These are phyloP conservation scores for Antechinus stuartii DNA, from an alignment of 2,113 vertebrate species.

Conservation along the genomic window DNA sequence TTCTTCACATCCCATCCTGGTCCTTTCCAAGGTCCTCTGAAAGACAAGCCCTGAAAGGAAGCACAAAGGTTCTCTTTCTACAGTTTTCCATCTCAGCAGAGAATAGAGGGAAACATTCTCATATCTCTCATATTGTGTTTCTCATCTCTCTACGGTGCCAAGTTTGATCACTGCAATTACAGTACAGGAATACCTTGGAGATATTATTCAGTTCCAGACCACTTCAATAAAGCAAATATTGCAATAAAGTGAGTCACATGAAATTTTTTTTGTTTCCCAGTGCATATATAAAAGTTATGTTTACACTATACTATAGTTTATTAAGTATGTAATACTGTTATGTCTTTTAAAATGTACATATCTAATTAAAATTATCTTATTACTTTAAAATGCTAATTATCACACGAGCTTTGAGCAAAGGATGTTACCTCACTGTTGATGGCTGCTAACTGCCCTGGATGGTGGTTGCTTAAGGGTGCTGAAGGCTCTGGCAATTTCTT, in stretches of 20 bases:
- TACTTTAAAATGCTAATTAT: background rate
- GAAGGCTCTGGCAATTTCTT: background rate
- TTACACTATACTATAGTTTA: background rate
- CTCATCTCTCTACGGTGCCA: background rate
- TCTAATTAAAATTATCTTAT: background rate
- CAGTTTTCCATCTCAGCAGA: background rate
- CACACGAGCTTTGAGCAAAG: background rate
- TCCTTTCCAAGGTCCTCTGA: background rate
- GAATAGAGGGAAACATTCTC: background rate
- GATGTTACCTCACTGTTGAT: background rate
- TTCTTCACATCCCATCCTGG: background rate
- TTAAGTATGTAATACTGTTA: background rate
- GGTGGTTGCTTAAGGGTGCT: background rate
- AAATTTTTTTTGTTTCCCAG: background rate
- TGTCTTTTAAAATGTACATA: background rate
- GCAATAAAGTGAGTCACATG: background rate
- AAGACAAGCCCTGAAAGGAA: background rate
- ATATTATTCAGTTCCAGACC: background rate
- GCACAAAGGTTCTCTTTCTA: background rate
- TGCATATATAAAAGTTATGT: background rate
- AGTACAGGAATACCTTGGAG: background rate
- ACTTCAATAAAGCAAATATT: background rate
- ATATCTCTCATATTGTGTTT: background rate
- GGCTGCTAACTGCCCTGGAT: background rate
- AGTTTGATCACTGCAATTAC: background rate